Base-by-base conservation (phyloP, 1,140 invertebrate species). In the Melanaphis sacchari region DNA sequence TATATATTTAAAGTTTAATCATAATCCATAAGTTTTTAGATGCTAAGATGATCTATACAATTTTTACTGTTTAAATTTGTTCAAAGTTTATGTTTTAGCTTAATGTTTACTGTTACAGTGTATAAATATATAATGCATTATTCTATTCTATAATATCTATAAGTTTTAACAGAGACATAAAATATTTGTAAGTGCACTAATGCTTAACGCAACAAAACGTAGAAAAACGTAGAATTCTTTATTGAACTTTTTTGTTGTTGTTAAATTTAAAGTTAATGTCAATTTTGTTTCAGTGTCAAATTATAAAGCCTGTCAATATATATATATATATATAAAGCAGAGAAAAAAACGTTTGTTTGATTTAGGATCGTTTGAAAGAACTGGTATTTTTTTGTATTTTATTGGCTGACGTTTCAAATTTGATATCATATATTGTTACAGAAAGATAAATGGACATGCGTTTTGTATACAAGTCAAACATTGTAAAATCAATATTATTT, bases 341-440 rank as follows among this genome's bases (percentile, higher is more conserved):
- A 18, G 36, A 18, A 90, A 59, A 46, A 46, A 81, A 85, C 85
- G 81, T 22, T 90, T 93, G 91, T 93, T 93, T 93, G 91, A n/a
- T 92, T 92, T 92, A 40, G 88, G 43, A 85, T 84, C 46, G 43
- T 84, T 82, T 26, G 59, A 36, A 46, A 91, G 18, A n/a, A 49
- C 24, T 36, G 8, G 38, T 85, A 21, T 52, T 49, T 54, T 49
- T 52, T 46, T 24, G 21, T 91, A 5, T 36, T 38, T 54, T 92
- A 81, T 92, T 49, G n/a, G 66, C 66, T 91, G 91, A 92, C 91
- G 76, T 81, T 84, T 93, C 43, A 43, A 49, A 92, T 92, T 49
- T 40, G 36, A 92, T 84, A 92, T 90, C n/a, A 54, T 59, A 38
- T 91, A 84, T 93, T 85, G 91, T 93, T 52, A 41, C 76, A n/a